These are phyloP conservation scores for Mamestra brassicae DNA, from an alignment of 2,888 invertebrate species.

Conservation along the genomic window DNA sequence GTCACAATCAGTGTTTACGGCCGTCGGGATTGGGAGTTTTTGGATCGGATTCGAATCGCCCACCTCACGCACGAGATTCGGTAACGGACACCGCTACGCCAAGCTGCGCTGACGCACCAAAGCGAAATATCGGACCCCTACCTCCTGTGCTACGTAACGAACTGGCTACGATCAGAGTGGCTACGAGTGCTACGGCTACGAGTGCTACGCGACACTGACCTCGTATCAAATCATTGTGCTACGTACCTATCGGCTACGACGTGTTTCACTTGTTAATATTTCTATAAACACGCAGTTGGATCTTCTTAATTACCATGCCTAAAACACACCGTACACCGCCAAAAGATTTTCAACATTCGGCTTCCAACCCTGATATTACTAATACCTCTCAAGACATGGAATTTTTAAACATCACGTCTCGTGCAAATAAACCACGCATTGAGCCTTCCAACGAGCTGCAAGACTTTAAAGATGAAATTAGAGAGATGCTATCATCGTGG, in stretches of 20 bases:
- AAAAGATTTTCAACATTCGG: conserved; percentile 9
- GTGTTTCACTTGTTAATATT: neutral
- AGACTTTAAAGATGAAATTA: conserved; percentile 11
- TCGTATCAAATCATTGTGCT: neutral
- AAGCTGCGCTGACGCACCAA: neutral
- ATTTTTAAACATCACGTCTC: conserved; percentile 6
- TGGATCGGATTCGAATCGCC: no score
- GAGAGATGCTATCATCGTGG: conserved; percentile 5
- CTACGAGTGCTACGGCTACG: neutral
- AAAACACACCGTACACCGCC: conserved; percentile 11
- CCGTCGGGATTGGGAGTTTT: no score
- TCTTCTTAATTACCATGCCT: conserved; percentile 1
- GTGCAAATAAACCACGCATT: conserved; percentile 14
- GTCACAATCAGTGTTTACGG: no score
- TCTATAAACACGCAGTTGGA: no score
- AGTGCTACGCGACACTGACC: neutral
- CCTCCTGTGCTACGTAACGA: conserved; percentile 6
- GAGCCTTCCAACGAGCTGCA: conserved; percentile 3
- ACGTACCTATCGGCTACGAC: conserved; percentile 1
- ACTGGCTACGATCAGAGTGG: no score
- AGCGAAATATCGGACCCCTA: neutral
- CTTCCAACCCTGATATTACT: conserved; percentile 12
- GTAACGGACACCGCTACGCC: no score
- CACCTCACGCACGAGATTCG: no score
- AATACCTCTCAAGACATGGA: neutral